Percentiles rank a stretch among this genome's conserved stretches.
phyloP scores from a whole-genome alignment of 1,140 invertebrate species.

The Tetraneura akinire region DNA sequence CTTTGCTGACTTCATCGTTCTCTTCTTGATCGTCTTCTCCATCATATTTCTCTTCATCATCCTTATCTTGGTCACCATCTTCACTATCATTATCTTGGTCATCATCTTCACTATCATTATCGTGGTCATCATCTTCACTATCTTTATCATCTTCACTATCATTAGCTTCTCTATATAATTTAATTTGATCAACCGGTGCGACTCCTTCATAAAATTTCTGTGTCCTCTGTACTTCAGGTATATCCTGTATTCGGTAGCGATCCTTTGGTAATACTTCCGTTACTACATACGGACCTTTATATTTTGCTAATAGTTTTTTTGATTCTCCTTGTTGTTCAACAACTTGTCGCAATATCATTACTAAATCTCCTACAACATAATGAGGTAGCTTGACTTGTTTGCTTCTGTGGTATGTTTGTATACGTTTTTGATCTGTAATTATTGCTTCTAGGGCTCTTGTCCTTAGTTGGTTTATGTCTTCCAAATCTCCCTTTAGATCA shows the following conservation, averaged over 20 bases:
- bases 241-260: slow-evolving; percentile 2
- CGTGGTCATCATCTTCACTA: too few relatives aligned
- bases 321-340: background rate
- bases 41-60: too few relatives aligned
- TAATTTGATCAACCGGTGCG: background rate
- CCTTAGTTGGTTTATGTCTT: background rate
- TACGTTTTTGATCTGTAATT: background rate
- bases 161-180: too few relatives aligned
- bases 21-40: too few relatives aligned
- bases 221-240: slow-evolving; percentile 13
- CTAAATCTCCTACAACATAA: slow-evolving; percentile 5
- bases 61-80: too few relatives aligned
- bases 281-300: slow-evolving; percentile 46
- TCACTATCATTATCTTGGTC: too few relatives aligned
- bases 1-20: too few relatives aligned
- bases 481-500: background rate
- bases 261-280: slow-evolving; percentile 37
- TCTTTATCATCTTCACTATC: too few relatives aligned
- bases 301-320: slow-evolving; percentile 12
- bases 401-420: background rate
- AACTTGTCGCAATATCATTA: slow-evolving; percentile 2
- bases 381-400: background rate
- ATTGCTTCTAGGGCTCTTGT: background rate
- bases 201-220: background rate
- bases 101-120: too few relatives aligned